phyloP scores from a whole-genome alignment of 1,140 invertebrate species.

The Dreissena polymorpha region DNA sequence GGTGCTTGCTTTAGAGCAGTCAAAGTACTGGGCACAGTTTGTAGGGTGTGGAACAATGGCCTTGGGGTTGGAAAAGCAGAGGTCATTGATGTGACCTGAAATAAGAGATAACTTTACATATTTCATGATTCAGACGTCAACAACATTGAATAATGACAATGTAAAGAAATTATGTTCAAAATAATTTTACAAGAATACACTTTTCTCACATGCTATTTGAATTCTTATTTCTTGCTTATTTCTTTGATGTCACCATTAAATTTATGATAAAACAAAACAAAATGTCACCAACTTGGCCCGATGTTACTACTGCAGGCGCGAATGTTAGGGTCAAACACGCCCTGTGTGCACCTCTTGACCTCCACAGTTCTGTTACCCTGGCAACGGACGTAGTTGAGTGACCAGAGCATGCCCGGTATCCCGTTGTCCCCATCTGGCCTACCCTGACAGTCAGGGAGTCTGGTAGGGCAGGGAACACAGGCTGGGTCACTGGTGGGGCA shows the following conservation, averaged over 20 bases:
- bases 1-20: slow-evolving; percentile 58
- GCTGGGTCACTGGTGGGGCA: slow-evolving; percentile 25
- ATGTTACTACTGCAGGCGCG: slow-evolving; percentile 34
- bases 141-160: no score
- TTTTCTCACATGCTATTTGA: no score
- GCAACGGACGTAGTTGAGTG: slow-evolving; percentile 56
- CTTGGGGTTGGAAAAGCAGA: slow-evolving; percentile 30
- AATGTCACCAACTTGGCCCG: slow-evolving; percentile 11
- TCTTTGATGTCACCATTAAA: no score
- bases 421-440: slow-evolving; percentile 55
- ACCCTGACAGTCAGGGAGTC: slow-evolving; percentile 56
- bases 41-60: slow-evolving; percentile 56
- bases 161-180: no score
- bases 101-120: not conserved
- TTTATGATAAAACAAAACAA: not conserved
- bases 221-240: no score
- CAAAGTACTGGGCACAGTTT: slow-evolving; percentile 67
- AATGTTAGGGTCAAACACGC: slow-evolving; percentile 51
- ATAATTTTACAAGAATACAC: not conserved
- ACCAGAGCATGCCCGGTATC: slow-evolving; percentile 55
- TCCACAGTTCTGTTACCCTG: slow-evolving; percentile 56
- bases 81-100: slow-evolving; percentile 41
- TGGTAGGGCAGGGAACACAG: slow-evolving; percentile 50
- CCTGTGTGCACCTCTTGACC: slow-evolving; percentile 47
- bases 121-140: no score